Base-by-base conservation (phyloP, 2,888 invertebrate species). In the Acrobasis consociella region DNA sequence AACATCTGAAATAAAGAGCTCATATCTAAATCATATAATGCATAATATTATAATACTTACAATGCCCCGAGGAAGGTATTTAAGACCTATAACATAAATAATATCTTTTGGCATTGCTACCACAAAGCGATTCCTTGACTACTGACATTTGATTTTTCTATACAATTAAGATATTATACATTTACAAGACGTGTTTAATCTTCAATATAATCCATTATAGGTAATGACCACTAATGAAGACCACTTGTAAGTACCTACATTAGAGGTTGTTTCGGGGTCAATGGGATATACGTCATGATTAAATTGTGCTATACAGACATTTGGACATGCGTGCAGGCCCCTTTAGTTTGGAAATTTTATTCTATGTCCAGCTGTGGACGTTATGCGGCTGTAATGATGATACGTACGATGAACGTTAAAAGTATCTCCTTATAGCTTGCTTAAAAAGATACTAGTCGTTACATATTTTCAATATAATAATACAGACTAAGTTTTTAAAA, bases 101-200 rank as follows among this genome's bases (percentile, higher is more conserved):
- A 39, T 11, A 56, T 11, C 31, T 56, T 17, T 56, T 42, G 56
- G 16, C 16, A 42, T 11, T 11, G 16, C 15, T 42, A 15, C 22
- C 17, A 51, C 50, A 50, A 60, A 51, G 22, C 17, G 5, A 51
- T 22, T 11, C 60, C 60, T 60, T 60, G 60, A 60, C 60, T 51
- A 60, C 22, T 60, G 60, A 60, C 60, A 60, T 60, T 60, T 51
- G 50, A 42, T 42, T 56, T 56, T 56, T 56, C 46, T 56, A 42
- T 56, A 42, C 42, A 56, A 56, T 56, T 56, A 42, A 46, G 46
- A 42, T 16, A 10, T 39, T 56, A 42, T 56, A 56, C 39, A 56
- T 22, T 42, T 56, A 56, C 8, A 42, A 56, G 46, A 22, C 9
- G 42, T 56, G 17, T 42, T 56, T 56, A 42, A 56, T 56, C 42